phyloP scores from a whole-genome alignment of 1,140 invertebrate genomes.

The Drosophila asahinai region DNA sequence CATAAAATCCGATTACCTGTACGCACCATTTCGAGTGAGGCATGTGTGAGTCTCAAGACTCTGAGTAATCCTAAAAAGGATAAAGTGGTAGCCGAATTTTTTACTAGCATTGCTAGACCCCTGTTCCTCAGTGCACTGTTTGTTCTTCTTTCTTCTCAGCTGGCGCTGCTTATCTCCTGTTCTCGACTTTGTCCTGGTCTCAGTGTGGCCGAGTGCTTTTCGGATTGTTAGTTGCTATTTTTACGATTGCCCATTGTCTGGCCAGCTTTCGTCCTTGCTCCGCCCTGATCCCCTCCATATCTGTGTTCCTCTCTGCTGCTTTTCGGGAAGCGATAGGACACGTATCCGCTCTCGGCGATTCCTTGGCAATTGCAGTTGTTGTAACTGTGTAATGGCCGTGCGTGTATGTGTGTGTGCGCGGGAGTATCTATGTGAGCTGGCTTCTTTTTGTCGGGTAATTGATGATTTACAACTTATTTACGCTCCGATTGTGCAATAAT shows the following conservation, averaged over 20 bases:
- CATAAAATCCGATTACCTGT: not conserved
- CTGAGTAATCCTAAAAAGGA: not conserved
- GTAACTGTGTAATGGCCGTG: slow-evolving; percentile 15
- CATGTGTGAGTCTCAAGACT: not conserved
- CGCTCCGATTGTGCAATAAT: slow-evolving; percentile 82
- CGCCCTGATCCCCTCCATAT: not conserved
- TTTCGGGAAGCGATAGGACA: slow-evolving; percentile 70
- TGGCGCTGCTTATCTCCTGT: slow-evolving; percentile 41
- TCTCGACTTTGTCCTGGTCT: slow-evolving; percentile 44
- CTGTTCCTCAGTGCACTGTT: slow-evolving; percentile 29
- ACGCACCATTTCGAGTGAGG: not conserved
- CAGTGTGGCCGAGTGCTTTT: slow-evolving; percentile 55
- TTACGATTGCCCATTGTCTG: slow-evolving; percentile 80
- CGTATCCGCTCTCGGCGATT: slow-evolving; percentile 77
- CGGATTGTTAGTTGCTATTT: slow-evolving; percentile 74
- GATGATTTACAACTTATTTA: slow-evolving; percentile 84
- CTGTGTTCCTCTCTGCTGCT: slow-evolving; percentile 47
- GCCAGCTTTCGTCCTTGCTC: slow-evolving; percentile 58
- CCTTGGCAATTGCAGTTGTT: slow-evolving; percentile 74
- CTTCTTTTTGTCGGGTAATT: slow-evolving; percentile 72
- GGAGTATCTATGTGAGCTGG: slow-evolving; percentile 33
- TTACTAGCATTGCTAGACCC: slow-evolving; percentile 6
- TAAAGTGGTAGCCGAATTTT: not conserved
- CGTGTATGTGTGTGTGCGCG: slow-evolving; percentile 39
- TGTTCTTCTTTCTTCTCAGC: slow-evolving; percentile 4